Percentiles rank a stretch among this genome's conserved stretches.
These are phyloP conservation scores for Tyto alba DNA, from an alignment of 2,113 vertebrate genomes.

Conservation along the genomic window DNA sequence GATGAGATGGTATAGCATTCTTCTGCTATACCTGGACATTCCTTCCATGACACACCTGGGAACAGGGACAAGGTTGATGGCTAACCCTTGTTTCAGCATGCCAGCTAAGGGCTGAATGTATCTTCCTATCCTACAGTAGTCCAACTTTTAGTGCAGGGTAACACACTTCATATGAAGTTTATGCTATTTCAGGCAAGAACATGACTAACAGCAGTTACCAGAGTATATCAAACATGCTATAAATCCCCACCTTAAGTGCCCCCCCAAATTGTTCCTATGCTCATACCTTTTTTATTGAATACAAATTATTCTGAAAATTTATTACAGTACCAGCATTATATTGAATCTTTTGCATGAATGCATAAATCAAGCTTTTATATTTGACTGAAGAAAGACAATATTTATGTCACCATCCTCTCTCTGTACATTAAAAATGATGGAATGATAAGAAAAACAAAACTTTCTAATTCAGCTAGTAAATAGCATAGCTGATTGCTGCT, in stretches of 20 bases:
- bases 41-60: neutral
- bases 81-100: neutral
- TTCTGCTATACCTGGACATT: neutral
- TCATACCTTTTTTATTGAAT: neutral
- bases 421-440: neutral
- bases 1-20: neutral
- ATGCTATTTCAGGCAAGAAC: neutral
- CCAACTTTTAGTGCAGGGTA: neutral
- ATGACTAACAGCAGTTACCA: neutral
- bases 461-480: neutral
- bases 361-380: neutral
- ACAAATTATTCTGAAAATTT: neutral
- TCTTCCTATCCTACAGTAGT: neutral
- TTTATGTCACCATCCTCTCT: neutral
- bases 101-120: neutral
- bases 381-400: neutral
- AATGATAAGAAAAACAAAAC: neutral
- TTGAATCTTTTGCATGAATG: neutral
- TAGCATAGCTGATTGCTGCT: neutral
- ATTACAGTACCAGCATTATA: neutral
- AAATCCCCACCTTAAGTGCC: neutral
- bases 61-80: neutral
- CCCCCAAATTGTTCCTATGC: neutral
- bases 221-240: neutral
- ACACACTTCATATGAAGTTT: neutral